Evolutionary conservation across 2,888 invertebrate species (phyloP), one percentile per base, ranked within the genome.

Genomic region (Stictocephala bisonia): DNA sequence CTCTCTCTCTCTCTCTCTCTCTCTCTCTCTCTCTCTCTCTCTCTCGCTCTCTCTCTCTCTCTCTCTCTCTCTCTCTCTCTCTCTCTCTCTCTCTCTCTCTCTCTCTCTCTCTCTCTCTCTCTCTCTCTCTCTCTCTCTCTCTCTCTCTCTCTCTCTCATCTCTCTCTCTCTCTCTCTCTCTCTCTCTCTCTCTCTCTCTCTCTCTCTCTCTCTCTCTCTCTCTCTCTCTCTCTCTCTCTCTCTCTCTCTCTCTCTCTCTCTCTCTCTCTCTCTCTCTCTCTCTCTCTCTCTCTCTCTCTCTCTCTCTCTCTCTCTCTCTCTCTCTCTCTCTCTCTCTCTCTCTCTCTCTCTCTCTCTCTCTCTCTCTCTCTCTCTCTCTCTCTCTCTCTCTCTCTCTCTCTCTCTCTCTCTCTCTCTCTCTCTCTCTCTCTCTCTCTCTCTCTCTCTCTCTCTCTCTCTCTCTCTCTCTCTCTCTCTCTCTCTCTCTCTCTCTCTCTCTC

Each of bases 31-130:
- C n/a, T n/a, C n/a, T n/a, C n/a, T n/a, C n/a, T n/a, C n/a, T n/a
- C n/a, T n/a, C n/a, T n/a, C n/a, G n/a, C n/a, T n/a, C n/a, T n/a
- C n/a, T n/a, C n/a, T n/a, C n/a, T n/a, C n/a, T n/a, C n/a, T n/a
- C n/a, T n/a, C n/a, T n/a, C n/a, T n/a, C n/a, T n/a, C n/a, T n/a
- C 44, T 44, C 44, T 44, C 44, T 44, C 44, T 44, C 44, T 44
- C 11, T 44, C 44, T 44, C 44, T 44, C 44, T 44, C 44, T 44
- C 44, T 44, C 44, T 44, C 44, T 44, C 44, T 44, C 44, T 44
- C 44, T 44, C 44, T 44, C 44, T 44, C 44, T 44, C 44, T 11
- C 44, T 44, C 3, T 44, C 44, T 44, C 44, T 3, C 44, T 44
- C 44, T 44, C 11, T 44, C 11, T 44, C 44, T 44, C 44, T 44